Percentiles rank a stretch among this genome's conserved stretches.
Evolutionary conservation across 2,797 vertebrate genomes (phyloP).

Genomic region (Oophaga sylvatica): DNA sequence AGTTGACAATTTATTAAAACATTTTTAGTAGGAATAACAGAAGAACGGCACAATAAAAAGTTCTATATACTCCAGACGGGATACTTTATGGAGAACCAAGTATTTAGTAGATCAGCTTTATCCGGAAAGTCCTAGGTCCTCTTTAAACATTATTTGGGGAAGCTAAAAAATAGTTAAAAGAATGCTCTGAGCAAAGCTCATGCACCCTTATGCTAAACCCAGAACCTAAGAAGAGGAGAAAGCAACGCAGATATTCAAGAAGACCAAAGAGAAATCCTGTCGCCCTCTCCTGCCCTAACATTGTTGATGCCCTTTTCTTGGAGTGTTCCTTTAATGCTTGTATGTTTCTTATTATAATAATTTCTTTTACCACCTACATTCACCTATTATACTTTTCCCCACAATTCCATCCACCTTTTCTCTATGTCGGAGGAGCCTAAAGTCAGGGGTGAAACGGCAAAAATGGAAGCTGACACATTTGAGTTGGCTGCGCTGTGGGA

Average conservation of each 20-base stretch:
- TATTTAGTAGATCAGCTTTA: too few species aligned
- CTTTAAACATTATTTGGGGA: neutral
- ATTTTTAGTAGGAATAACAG: too few species aligned
- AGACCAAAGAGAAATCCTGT: neutral
- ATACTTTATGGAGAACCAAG: too few species aligned
- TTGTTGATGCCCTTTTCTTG: neutral
- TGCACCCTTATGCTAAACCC: neutral
- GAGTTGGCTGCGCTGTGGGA: too few species aligned
- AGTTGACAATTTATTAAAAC: too few species aligned
- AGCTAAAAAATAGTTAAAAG: neutral
- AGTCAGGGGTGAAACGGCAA: neutral
- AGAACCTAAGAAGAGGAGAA: neutral
- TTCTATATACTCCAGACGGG: too few species aligned
- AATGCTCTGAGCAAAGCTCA: neutral
- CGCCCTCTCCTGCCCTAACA: neutral
- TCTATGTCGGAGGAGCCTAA: neutral
- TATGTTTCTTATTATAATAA: neutral
- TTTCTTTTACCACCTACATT: neutral
- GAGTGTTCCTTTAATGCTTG: neutral
- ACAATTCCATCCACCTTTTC: neutral
- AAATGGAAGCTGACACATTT: too few species aligned
- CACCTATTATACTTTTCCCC: neutral
- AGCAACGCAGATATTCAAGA: neutral
- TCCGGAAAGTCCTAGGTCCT: too few species aligned
- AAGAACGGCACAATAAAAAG: too few species aligned